Conservation (phyloP, 1,140 invertebrate genomes). For the Elymnias hypermnestra region DNA sequence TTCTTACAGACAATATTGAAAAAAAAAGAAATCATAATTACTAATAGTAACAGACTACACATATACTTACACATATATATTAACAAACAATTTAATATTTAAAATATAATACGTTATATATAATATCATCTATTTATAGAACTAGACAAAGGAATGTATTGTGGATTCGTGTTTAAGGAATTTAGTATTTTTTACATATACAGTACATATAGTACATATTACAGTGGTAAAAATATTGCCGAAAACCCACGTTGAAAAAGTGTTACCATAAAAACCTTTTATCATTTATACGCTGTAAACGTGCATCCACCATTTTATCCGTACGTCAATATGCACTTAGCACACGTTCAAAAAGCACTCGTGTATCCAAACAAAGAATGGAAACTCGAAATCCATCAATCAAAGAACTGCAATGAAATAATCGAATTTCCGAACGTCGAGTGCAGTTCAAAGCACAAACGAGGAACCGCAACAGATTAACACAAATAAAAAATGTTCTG, state of each 20-base stretch:
- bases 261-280: conserved; percentile 6
- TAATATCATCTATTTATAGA: too few species aligned
- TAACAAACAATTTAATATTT: too few species aligned
- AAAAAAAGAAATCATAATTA: too few species aligned
- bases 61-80: too few species aligned
- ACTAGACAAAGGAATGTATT: too few species aligned
- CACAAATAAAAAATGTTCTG: conserved; percentile 32
- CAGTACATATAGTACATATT: too few species aligned
- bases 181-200: too few species aligned
- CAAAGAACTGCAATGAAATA: conserved; percentile 67
- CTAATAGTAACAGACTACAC: too few species aligned
- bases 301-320: conserved; percentile 9
- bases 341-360: conserved; percentile 37
- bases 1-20: too few species aligned
- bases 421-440: conserved; percentile 64
- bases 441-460: conserved; percentile 60
- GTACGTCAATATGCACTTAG: conserved; percentile 24
- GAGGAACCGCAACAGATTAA: conserved; percentile 59
- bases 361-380: conserved; percentile 41
- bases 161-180: too few species aligned
- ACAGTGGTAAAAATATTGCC: too few species aligned
- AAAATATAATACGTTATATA: too few species aligned
- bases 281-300: conserved; percentile 10
- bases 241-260: neutral
- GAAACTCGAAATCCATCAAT: conserved; percentile 59